These are phyloP conservation scores for Neoaliturus tenellus DNA, from an alignment of 2,888 invertebrate genomes.

Conservation along the genomic window DNA sequence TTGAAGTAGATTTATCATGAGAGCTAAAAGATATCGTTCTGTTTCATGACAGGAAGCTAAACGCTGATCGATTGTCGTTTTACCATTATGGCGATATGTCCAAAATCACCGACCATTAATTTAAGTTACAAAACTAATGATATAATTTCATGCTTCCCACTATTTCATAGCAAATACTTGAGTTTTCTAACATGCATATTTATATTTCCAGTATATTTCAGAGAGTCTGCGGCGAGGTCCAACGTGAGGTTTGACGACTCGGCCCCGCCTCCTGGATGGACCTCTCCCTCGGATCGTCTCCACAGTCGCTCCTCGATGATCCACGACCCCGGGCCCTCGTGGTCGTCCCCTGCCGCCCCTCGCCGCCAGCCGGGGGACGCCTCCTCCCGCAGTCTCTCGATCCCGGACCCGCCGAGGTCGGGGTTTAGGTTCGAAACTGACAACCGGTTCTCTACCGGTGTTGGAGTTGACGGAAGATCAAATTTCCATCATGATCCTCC, in stretches of 20 bases:
- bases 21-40: too few species aligned
- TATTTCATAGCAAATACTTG: neutral
- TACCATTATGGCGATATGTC: too few species aligned
- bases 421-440: conserved; percentile 10
- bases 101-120: too few species aligned
- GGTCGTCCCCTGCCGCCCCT: conserved; percentile 33
- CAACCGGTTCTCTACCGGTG: neutral
- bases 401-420: neutral
- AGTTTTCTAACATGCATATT: conserved; percentile 44
- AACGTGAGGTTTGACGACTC: conserved; percentile 21
- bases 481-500: neutral
- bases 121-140: too few species aligned
- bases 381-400: neutral
- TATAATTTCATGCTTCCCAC: too few species aligned
- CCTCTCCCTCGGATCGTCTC: conserved; percentile 2
- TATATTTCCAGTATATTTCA: conserved; percentile 53
- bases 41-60: too few species aligned
- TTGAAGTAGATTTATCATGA: too few species aligned
- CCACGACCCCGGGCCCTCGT: conserved; percentile 50
- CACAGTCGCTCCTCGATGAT: conserved; percentile 27
- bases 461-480: neutral
- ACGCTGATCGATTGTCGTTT: too few species aligned
- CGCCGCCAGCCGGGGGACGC: neutral
- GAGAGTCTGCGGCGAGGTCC: conserved; percentile 25
- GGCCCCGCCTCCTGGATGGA: neutral